Conservation (phyloP, 2,113 vertebrate genomes). For the Pygoscelis adeliae region DNA sequence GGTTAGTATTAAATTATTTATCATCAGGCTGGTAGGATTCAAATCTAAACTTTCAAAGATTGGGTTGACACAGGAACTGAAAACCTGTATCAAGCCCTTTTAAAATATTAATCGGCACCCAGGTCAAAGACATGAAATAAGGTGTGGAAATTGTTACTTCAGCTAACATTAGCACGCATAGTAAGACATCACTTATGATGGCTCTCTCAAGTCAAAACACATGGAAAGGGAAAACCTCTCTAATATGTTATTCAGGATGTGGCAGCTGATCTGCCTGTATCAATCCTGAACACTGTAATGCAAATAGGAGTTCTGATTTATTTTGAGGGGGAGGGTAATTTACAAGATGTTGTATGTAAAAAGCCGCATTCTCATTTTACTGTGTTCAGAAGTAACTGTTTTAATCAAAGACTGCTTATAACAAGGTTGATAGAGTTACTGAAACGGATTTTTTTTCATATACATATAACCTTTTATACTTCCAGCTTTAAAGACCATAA, state of each 20-base stretch:
- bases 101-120: conserved; percentile 45
- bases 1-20: conserved; percentile 60
- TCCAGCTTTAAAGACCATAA: conserved; percentile 50
- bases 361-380: neutral
- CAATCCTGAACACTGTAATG: neutral
- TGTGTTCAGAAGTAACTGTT: conserved; percentile 32
- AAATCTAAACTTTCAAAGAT: conserved; percentile 44
- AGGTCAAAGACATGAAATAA: conserved; percentile 41
- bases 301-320: conserved; percentile 32
- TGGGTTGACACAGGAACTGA: conserved; percentile 41
- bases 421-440: conserved; percentile 40
- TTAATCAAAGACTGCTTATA: conserved; percentile 65
- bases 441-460: conserved; percentile 47
- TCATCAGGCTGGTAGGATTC: conserved; percentile 4
- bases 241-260: conserved; percentile 12
- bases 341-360: conserved; percentile 31
- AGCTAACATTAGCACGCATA: neutral
- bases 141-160: conserved; percentile 49
- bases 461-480: conserved; percentile 47
- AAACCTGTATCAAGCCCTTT: neutral
- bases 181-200: conserved; percentile 51
- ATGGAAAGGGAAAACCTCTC: conserved; percentile 12
- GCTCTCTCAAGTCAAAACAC: conserved; percentile 34
- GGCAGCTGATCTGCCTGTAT: conserved; percentile 38
- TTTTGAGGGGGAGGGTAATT: conserved; percentile 24